Base-by-base conservation (phyloP, 2,888 invertebrate genomes). In the Sepioteuthis lessoniana region DNA sequence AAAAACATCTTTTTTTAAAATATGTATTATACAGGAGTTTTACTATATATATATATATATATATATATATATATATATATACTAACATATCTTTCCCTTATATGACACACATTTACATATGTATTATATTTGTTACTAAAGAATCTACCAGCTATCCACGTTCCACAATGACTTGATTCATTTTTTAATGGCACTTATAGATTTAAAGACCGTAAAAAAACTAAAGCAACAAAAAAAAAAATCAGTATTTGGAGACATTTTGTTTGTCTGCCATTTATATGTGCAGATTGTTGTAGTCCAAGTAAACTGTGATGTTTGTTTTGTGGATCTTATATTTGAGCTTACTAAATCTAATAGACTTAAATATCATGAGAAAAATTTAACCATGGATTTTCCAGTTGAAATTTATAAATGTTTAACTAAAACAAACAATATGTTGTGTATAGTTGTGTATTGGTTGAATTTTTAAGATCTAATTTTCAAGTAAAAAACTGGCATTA, bases 111-210 rank as follows among this genome's bases (percentile, higher is more conserved):
- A 76, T n/a, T n/a, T n/a, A 76, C 16, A n/a, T n/a, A 76, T 35
- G 76, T 76, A n/a, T 55, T 55, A 55, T 55, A 55, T 76, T 76
- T 76, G 76, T 76, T 76, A 76, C n/a, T 7, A 76, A 76, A 76
- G 76, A 76, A 76, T 76, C 76, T 76, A 76, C 76, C 76, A 76
- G 76, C 76, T 76, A 76, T 76, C 76, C 76, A 76, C 76, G 76
- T 76, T 76, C n/a, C 76, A 76, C 76, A 76, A 76, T 35, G n/a
- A 76, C n/a, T 76, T 76, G n/a, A n/a, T n/a, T 76, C 3, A 76
- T n/a, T 76, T 76, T 76, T 76, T 76, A 76, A 76, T 16, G n/a
- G 76, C 76, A 76, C 76, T n/a, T 35, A 35, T 76, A 76, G n/a
- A 76, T 55, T 55, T 55, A 28, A 55, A 55, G 25, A 21, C 42